Conservation (phyloP, 2,888 invertebrate genomes). For the Tanaodytes sp. region DNA sequence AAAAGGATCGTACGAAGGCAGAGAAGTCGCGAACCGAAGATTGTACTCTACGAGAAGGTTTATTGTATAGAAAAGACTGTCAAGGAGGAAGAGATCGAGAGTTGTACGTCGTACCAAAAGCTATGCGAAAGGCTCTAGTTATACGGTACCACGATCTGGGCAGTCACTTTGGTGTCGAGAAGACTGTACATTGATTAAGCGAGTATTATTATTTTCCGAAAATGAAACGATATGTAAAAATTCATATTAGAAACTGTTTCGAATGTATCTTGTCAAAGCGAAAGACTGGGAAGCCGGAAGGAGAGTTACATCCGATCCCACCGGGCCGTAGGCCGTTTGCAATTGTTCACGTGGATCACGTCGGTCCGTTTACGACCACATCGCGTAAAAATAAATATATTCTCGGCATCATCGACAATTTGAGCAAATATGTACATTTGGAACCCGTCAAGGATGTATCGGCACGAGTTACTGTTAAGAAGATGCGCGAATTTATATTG, state of each 20-base stretch:
- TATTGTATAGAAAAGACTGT: too few species aligned
- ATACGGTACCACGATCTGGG: slow-evolving; percentile 31
- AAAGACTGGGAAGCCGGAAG: slow-evolving; percentile 40
- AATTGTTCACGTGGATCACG: too few species aligned
- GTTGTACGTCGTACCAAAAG: slow-evolving; percentile 28
- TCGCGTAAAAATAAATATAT: too few species aligned
- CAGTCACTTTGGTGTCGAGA: slow-evolving; percentile 48
- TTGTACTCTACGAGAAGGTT: slow-evolving; percentile 16
- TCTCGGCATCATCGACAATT: too few species aligned
- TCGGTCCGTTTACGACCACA: too few species aligned
- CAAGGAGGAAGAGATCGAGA: slow-evolving; percentile 18
- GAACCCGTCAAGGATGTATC: too few species aligned
- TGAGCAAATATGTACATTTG: too few species aligned
- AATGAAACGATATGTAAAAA: slow-evolving; percentile 43
- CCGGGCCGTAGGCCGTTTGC: too few species aligned
- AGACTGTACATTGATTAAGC: slow-evolving; percentile 24
- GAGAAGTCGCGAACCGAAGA: slow-evolving; percentile 22
- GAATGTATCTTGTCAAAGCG: slow-evolving; percentile 48
- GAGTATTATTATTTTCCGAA: slow-evolving; percentile 43
- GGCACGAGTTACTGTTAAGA: too few species aligned
- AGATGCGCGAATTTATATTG: too few species aligned
- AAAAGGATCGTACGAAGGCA: slow-evolving; percentile 4
- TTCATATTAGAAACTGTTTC: slow-evolving; percentile 44
- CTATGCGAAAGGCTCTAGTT: slow-evolving; percentile 30
- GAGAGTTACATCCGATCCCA: too few species aligned